Percentiles rank a stretch among this genome's conserved stretches.
Conservation (phyloP, 1,140 invertebrate species). For the Caenorhabditis elegans region DNA sequence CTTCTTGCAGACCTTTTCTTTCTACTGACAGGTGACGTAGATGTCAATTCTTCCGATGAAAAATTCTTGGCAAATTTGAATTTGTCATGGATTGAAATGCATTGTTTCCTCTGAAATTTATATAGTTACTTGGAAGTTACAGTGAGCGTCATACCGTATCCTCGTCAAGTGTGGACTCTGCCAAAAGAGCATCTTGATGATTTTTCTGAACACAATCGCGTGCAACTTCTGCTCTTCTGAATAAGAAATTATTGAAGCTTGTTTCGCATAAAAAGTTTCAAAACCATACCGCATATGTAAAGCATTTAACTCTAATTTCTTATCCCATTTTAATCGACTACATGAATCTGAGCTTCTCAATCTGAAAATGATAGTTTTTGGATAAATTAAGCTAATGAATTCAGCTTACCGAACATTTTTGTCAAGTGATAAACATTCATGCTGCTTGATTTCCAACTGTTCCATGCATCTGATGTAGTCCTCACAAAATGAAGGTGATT, state of each 20-base stretch:
- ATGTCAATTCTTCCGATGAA: background rate
- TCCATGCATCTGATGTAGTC: slow-evolving; percentile 41
- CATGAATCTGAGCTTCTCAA: slow-evolving; percentile 4
- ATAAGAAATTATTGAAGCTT: background rate
- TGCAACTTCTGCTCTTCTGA: slow-evolving; percentile 33
- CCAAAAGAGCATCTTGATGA: background rate
- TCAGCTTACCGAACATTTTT: background rate
- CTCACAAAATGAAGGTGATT: slow-evolving; percentile 6
- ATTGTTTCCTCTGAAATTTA: background rate
- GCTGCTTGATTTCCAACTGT: slow-evolving; percentile 33
- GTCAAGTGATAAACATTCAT: slow-evolving; percentile 35
- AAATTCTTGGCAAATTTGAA: slow-evolving; percentile 4
- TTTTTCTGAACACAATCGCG: slow-evolving; percentile 39
- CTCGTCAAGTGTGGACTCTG: background rate
- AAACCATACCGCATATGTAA: slow-evolving; percentile 16
- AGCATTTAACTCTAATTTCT: slow-evolving; percentile 39
- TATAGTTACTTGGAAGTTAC: background rate
- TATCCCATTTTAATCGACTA: slow-evolving; percentile 30
- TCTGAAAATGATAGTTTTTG: background rate
- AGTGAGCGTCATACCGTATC: background rate
- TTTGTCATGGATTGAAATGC: slow-evolving; percentile 13
- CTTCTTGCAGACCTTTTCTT: background rate
- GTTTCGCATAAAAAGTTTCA: no score
- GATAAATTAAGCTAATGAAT: no score
- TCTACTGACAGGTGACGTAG: background rate